Base-by-base conservation (phyloP, 1,140 invertebrate genomes). In the Onthophagus taurus region DNA sequence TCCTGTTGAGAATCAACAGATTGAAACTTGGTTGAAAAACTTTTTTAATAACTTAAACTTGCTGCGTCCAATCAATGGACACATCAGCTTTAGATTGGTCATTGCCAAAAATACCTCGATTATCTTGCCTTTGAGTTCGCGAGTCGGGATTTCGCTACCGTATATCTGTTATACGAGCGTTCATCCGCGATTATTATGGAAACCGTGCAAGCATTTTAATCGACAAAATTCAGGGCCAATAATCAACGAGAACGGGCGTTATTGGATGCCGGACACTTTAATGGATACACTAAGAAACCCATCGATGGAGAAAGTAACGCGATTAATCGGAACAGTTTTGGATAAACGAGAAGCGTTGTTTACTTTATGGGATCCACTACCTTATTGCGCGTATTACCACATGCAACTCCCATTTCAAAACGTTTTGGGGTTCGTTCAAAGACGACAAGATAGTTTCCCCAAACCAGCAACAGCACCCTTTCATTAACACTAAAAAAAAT, bases 381-480 rank as follows among this genome's bases (percentile, higher is more conserved):
- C 85, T 0, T 87, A 86, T 55, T 85, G 82, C 52, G 83, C 81
- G 2, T 86, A 85, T 55, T 87, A 86, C 64, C 83, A 85, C 55
- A 75, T 86, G 43, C 80, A 85, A 52, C 61, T 81, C 47, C 82
- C 83, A 0, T 75, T 85, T 23, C 66, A 69, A 43, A 73, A 76
- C 19, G 62, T 83, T 8, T 55, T 72, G 2, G 68, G 64, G 1
- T 69, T 69, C 36, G 60, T 77, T 17, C 58, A 60, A 34, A 60
- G 57, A 31, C 48, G 50, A 34, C 58, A 60, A 24, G 49, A 59
- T 31, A 55, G 50, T 31, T 64, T 64, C 45, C 59, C 54, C 2
- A 48, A 56, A 24, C 52, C 60, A 3, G 44, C 62, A 19, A 55
- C 59, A 3, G 55, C 52, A n/a, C 53, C 56, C 11, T 57, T 64